Evolutionary conservation across 1,140 invertebrate genomes (phyloP).

Genomic region (Diploscapter pachys): DNA sequence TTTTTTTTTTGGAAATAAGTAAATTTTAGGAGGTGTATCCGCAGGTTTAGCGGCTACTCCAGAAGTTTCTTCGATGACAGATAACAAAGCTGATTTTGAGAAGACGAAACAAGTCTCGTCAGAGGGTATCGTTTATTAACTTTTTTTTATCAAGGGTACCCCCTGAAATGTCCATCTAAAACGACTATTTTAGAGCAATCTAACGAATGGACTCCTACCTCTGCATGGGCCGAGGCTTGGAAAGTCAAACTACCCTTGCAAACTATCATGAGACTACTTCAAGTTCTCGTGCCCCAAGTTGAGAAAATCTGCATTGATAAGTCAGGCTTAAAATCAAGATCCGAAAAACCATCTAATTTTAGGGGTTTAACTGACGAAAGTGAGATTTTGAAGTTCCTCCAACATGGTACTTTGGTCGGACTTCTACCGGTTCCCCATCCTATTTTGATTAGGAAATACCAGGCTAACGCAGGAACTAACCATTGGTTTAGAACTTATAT

Average conservation of each 20-base stretch:
- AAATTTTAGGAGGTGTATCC: not conserved
- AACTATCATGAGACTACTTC: slow-evolving; percentile 95
- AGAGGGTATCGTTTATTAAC: not conserved
- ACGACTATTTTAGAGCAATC: not conserved
- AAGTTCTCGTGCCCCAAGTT: slow-evolving; percentile 97
- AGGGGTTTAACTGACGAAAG: slow-evolving; percentile 98
- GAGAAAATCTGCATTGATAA: slow-evolving; percentile 99
- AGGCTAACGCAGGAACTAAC: slow-evolving; percentile 93
- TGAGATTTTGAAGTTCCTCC: slow-evolving; percentile 96
- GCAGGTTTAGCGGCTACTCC: slow-evolving; percentile 27
- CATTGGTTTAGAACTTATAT: slow-evolving; percentile 99
- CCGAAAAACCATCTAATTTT: slow-evolving; percentile 48
- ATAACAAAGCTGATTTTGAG: slow-evolving; percentile 8
- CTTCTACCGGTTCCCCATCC: slow-evolving; percentile 96
- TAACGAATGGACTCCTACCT: slow-evolving; percentile 74
- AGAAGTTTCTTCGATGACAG: slow-evolving; percentile 22
- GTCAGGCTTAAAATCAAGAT: slow-evolving; percentile 63
- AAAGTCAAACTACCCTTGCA: slow-evolving; percentile 93
- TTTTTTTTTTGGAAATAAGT: too few species aligned
- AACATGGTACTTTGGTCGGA: slow-evolving; percentile 96
- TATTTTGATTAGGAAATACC: slow-evolving; percentile 96
- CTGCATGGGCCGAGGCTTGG: slow-evolving; percentile 91
- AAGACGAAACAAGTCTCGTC: slow-evolving; percentile 4
- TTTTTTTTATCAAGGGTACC: not conserved
- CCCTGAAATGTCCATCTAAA: too few species aligned